A percentile compares a stretch with the other conserved stretches of the same genome.
phyloP scores from a whole-genome alignment of 2,113 vertebrate species.

The Hypocryptadius cinnamomeus region DNA sequence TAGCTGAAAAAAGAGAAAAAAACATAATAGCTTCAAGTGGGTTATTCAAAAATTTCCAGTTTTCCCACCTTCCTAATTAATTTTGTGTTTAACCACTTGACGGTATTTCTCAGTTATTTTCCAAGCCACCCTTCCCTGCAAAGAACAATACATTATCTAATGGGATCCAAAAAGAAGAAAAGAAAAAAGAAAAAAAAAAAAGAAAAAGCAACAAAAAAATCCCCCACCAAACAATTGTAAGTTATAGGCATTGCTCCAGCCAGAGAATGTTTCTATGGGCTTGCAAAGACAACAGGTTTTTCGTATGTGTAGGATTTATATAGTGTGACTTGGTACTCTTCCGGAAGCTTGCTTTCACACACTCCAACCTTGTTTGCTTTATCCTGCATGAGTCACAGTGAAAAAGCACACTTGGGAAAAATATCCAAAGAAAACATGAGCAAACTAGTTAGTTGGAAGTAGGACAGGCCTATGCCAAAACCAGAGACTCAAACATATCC shows the following conservation, averaged over 20 bases:
- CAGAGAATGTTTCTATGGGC: background rate
- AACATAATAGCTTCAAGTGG: background rate
- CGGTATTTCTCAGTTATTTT: background rate
- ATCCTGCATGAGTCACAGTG: background rate
- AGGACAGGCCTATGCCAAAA: conserved; percentile 8
- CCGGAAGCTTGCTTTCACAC: conserved; percentile 34
- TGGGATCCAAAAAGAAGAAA: background rate
- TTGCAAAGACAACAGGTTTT: conserved; percentile 16
- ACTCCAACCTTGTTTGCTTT: conserved; percentile 17
- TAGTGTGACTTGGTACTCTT: conserved; percentile 1
- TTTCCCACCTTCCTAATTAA: background rate
- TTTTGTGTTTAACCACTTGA: background rate
- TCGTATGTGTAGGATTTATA: background rate
- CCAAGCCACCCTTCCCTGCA: background rate
- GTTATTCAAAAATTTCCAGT: background rate
- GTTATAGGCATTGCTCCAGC: background rate
- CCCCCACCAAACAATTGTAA: background rate
- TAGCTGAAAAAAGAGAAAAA: background rate
- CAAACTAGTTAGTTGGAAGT: conserved; percentile 3
- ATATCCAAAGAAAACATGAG: conserved; percentile 7
- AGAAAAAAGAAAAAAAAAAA: background rate
- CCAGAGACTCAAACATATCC: background rate
- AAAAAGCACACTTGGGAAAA: conserved; percentile 21
- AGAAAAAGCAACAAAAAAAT: no score
- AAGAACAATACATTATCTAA: background rate